Percentiles rank a stretch among this genome's conserved stretches.
Evolutionary conservation across 2,797 vertebrate genomes (phyloP).

Genomic region (Cuculus canorus): DNA sequence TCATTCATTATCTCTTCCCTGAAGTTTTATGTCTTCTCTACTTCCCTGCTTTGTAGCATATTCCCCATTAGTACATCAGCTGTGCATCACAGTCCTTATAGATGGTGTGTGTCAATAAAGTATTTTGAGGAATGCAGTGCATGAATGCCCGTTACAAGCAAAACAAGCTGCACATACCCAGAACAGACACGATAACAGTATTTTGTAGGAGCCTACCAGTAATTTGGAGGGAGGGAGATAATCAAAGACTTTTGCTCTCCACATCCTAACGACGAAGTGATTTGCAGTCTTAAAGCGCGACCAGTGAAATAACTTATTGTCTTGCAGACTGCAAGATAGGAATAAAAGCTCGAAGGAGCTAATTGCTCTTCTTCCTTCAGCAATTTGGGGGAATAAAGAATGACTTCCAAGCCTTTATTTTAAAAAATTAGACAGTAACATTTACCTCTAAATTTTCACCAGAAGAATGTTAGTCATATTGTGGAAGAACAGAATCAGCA

Average conservation of each 20-base stretch:
- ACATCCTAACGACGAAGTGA: neutral
- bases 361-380: neutral
- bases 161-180: neutral
- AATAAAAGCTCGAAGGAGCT: neutral
- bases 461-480: neutral
- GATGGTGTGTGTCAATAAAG: neutral
- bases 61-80: neutral
- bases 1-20: neutral
- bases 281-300: neutral
- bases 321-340: neutral
- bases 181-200: too few species aligned
- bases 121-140: neutral
- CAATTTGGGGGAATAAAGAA: neutral
- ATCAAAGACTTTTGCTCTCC: neutral
- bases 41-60: neutral
- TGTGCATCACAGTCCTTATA: neutral
- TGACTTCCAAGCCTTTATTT: neutral
- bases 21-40: neutral
- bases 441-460: neutral
- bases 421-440: neutral
- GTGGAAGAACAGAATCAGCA: neutral
- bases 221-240: neutral
- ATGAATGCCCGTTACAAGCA: neutral
- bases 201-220: neutral
- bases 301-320: neutral